Evolutionary conservation across 2,888 invertebrate genomes (phyloP).

Genomic region (Nomada hirtipes): DNA sequence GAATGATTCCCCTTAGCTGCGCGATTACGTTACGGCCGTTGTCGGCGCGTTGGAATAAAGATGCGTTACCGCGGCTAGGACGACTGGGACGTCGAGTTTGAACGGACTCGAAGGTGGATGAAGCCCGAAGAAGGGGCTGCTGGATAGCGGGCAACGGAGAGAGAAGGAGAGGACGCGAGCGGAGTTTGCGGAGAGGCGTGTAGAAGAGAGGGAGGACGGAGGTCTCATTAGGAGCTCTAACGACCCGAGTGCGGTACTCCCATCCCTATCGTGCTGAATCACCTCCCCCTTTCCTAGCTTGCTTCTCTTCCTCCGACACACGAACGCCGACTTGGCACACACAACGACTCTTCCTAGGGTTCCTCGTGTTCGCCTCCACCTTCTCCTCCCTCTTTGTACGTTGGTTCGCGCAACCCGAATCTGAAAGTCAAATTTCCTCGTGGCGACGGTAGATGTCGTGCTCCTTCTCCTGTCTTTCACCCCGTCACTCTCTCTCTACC

Average conservation of each 20-base stretch:
- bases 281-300: constrained; percentile 73
- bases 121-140: constrained; percentile 61
- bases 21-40: constrained; percentile 68
- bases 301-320: constrained; percentile 61
- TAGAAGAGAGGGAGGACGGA: constrained; percentile 49
- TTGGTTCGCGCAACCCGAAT: constrained; percentile 76
- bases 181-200: constrained; percentile 41
- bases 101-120: constrained; percentile 47
- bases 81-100: constrained; percentile 42
- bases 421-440: constrained; percentile 82
- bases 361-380: constrained; percentile 54
- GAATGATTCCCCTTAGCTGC: constrained; percentile 67
- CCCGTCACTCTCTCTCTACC: constrained; percentile 1
- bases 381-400: constrained; percentile 59
- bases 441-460: constrained; percentile 72
- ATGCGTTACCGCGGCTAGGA: constrained; percentile 41
- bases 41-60: constrained; percentile 65
- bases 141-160: constrained; percentile 36
- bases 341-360: constrained; percentile 62
- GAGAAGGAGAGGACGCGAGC: constrained; percentile 46
- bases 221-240: constrained; percentile 84
- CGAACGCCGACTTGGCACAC: constrained; percentile 62
- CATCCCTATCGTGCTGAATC: constrained; percentile 76
- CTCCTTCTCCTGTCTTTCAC: constrained; percentile 42
- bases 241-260: constrained; percentile 81